Base-by-base conservation (phyloP, 2,888 invertebrate species). In the Spicauda simplicius region DNA sequence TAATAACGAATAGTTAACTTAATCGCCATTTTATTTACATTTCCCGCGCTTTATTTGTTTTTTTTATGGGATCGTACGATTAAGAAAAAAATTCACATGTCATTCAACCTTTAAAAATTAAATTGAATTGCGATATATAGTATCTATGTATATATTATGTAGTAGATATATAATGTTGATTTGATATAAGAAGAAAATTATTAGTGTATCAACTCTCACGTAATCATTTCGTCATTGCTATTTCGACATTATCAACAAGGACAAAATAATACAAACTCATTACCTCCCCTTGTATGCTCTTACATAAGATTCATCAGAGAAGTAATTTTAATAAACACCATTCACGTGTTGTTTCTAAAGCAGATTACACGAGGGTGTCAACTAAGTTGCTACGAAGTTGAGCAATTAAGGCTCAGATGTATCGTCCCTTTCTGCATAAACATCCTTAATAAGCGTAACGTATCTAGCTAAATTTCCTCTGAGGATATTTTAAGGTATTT, bases 341-440 rank as follows among this genome's bases (percentile, higher is more conserved):
- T 20, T 52, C 64, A 57, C 50, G 37, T 57, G 64, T 57, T 64
- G 50, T 64, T 12, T n/a, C n/a, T n/a, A 18, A 18, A 52, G 57
- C 48, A 69, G 71, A 70, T 65, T 59, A 59, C 65, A 59, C 53
- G 19, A 30, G 37, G 25, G 18, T 56, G 65, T 65, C 58, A 65
- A 59, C 58, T 54, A 65, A 65, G 65, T 65, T 65, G 45, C 20
- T 58, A 11, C 54, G 5, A 59, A 65, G 53, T 54, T 64, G 50
- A 57, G 64, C 50, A 65, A 59, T 65, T 65, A 65, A 65, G 65
- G 45, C 65, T n/a, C 58, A 45, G 59, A 59, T 59, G 45, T 59
- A 54, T 37, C 53, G 25, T 45, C 53, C 45, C 59, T 64, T 20
- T 64, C 37, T 56, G 25, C 30, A 60, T 50, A 50, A 50, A 50